Evolutionary conservation across 2,888 invertebrate genomes (phyloP).

Genomic region (Philopedon plagiatum): DNA sequence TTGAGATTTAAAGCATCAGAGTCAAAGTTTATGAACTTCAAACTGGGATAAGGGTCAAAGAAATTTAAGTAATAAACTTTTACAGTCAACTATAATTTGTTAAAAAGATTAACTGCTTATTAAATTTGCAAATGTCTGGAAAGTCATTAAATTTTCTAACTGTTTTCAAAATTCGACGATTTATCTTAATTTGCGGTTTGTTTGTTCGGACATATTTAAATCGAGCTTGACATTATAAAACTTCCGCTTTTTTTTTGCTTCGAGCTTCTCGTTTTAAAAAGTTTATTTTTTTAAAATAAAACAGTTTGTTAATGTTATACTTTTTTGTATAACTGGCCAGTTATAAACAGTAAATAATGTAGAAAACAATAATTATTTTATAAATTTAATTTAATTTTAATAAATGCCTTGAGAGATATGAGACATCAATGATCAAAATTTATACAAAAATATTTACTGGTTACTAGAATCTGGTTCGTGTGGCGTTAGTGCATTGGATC

Average conservation of each 20-base stretch:
- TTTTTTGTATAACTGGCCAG: too few species aligned
- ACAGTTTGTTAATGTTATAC: too few species aligned
- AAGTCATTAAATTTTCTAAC: slow-evolving; percentile 1
- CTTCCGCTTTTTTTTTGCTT: not conserved
- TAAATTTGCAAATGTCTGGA: not conserved
- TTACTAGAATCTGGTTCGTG: too few species aligned
- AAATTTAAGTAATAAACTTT: not conserved
- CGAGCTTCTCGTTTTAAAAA: too few species aligned
- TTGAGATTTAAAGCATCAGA: not conserved
- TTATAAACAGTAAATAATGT: too few species aligned
- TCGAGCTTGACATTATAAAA: not conserved
- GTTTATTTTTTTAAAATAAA: too few species aligned
- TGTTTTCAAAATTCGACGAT: slow-evolving; percentile 1
- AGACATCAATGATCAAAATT: too few species aligned
- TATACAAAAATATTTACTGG: too few species aligned
- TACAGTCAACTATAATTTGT: not conserved
- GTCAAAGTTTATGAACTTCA: not conserved
- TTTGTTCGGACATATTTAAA: not conserved
- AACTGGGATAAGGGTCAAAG: not conserved
- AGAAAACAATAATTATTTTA: too few species aligned
- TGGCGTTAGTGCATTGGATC: too few species aligned
- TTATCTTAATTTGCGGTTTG: slow-evolving; percentile 7
- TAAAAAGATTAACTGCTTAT: slow-evolving; percentile 1
- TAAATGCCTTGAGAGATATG: too few species aligned
- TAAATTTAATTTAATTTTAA: too few species aligned